phyloP scores from a whole-genome alignment of 2,888 invertebrate genomes.

The Dinocampus coccinellae region DNA sequence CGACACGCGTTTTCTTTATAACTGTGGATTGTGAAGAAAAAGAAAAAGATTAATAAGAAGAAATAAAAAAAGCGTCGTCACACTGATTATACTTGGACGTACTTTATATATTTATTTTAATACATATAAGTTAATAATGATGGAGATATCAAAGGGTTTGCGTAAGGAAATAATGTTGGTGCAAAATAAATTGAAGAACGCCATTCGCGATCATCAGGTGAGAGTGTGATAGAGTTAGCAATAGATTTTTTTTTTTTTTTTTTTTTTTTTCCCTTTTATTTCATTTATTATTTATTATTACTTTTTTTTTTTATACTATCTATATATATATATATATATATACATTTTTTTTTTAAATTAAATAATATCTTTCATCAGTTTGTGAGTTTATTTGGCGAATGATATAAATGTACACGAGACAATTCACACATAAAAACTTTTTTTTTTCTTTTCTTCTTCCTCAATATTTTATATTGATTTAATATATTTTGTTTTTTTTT shows the following conservation, averaged over 20 bases:
- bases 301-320: too few relatives aligned
- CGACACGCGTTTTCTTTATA: conserved; percentile 31
- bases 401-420: too few relatives aligned
- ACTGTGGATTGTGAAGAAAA: conserved; percentile 5
- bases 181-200: conserved; percentile 75
- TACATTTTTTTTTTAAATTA: too few relatives aligned
- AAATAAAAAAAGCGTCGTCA: background rate
- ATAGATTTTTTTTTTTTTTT: conserved; percentile 16
- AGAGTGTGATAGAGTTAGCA: too few relatives aligned
- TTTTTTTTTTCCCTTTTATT: background rate
- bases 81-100: background rate
- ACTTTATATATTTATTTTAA: background rate
- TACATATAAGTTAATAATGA: conserved; percentile 53
- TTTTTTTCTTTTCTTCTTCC: too few relatives aligned
- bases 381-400: too few relatives aligned
- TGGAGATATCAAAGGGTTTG: conserved; percentile 76
- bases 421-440: too few relatives aligned
- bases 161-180: conserved; percentile 75
- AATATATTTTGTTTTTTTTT: too few relatives aligned
- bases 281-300: too few relatives aligned
- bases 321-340: too few relatives aligned
- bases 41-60: background rate
- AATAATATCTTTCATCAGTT: too few relatives aligned
- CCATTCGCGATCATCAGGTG: conserved; percentile 77
- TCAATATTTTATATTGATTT: too few relatives aligned